Evolutionary conservation across 2,113 vertebrate species (phyloP).

Genomic region (Ameiurus melas): DNA sequence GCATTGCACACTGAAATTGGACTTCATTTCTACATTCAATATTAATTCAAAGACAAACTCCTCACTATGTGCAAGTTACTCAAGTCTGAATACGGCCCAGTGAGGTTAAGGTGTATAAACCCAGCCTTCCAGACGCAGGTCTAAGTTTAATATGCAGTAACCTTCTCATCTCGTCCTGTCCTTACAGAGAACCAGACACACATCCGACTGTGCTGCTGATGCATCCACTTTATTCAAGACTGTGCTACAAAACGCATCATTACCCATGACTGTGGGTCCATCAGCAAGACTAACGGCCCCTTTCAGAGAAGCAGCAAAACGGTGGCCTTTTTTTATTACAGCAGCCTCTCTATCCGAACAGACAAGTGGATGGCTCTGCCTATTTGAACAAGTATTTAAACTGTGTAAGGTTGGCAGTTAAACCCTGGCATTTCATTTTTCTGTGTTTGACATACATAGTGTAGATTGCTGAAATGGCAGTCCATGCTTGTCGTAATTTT

Average conservation of each 20-base stretch:
- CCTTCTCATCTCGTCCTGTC: background rate
- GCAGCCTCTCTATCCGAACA: slow-evolving; percentile 56
- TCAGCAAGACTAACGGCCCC: slow-evolving; percentile 42
- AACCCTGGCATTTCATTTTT: background rate
- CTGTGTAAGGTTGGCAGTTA: slow-evolving; percentile 60
- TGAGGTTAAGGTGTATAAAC: background rate
- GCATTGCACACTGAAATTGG: background rate
- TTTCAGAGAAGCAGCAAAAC: slow-evolving; percentile 45
- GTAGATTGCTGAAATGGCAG: background rate
- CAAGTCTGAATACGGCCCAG: background rate
- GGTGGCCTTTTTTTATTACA: slow-evolving; percentile 46
- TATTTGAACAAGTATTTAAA: slow-evolving; percentile 72
- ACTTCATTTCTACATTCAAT: background rate
- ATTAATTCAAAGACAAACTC: background rate
- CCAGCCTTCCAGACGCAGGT: background rate
- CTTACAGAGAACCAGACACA: background rate
- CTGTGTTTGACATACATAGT: background rate
- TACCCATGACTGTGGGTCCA: slow-evolving; percentile 44
- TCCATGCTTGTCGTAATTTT: background rate
- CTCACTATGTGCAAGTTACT: background rate
- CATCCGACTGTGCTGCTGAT: background rate
- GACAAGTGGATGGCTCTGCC: slow-evolving; percentile 63
- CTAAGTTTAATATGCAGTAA: background rate
- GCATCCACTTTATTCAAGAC: slow-evolving; percentile 14
- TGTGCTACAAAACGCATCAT: slow-evolving; percentile 38